Percentiles rank a stretch among this genome's conserved stretches.
Evolutionary conservation across 1,140 invertebrate species (phyloP).

Genomic region (Ostrea edulis): DNA sequence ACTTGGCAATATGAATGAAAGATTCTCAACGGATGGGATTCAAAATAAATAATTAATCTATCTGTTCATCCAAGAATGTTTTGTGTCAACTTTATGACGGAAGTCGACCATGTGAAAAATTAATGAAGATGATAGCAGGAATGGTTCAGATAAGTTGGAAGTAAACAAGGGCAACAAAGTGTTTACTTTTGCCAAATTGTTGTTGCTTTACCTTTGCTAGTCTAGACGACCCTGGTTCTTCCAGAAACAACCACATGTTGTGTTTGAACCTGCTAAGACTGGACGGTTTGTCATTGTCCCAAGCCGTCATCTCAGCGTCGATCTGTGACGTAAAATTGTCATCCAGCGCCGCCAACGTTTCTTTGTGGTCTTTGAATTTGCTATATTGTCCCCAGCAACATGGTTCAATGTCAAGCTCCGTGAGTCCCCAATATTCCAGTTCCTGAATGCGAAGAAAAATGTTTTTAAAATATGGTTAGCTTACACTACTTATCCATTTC

Average conservation of each 20-base stretch:
- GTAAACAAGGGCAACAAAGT: no score
- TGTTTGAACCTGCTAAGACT: conserved; percentile 67
- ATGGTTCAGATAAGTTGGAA: no score
- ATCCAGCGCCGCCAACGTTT: conserved; percentile 76
- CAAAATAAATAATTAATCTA: no score
- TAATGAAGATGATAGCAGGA: no score
- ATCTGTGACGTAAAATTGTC: conserved; percentile 74
- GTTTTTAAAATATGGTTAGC: no score
- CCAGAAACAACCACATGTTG: conserved; percentile 75
- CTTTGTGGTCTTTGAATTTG: conserved; percentile 75
- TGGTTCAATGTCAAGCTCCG: conserved; percentile 76
- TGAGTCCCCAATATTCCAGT: conserved; percentile 77
- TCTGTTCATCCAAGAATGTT: no score
- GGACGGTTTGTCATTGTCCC: conserved; percentile 63
- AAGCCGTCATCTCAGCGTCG: conserved; percentile 59
- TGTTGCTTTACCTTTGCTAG: conserved; percentile 70
- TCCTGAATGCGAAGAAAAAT: conserved; percentile 64
- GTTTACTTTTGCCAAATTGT: no score
- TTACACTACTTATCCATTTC: no score
- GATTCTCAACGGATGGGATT: no score
- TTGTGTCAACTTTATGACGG: no score
- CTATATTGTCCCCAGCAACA: conserved; percentile 79
- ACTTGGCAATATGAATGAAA: no score
- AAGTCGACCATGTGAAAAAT: no score
- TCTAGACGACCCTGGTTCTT: conserved; percentile 74